Base-by-base conservation (phyloP, 2,888 invertebrate genomes). In the Lypha dubia region DNA sequence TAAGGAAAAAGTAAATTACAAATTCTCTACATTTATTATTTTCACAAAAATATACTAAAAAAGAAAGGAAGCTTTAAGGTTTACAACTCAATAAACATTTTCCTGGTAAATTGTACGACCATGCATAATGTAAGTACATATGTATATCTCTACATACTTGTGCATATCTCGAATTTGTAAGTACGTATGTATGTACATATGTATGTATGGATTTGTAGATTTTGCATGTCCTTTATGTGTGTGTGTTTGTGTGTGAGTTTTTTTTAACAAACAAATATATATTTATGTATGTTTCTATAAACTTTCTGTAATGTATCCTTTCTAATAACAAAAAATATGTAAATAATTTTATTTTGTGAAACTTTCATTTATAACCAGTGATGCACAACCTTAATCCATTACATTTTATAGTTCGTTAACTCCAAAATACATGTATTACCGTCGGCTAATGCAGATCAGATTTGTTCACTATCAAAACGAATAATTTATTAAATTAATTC, bases 31-130 rank as follows among this genome's bases (percentile, higher is more conserved):
- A 6, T 56, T 73, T 58, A n/a, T 38, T 41, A 71, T 49, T 41
- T 22, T n/a, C 35, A 17, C n/a, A 44, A 58, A 44, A 58, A 65
- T 51, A 17, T 24, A 65, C 20, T 3, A 17, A n/a, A 79, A 73
- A 77, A 82, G 79, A 87, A 73, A 77, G 83, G 79, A 87, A 76
- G 75, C 77, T 73, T 62, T 82, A 87, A 86, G 75, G 17, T 46
- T 60, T 62, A 28, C 58, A 83, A 75, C 53, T 44, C 53, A 68
- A 53, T 71, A 9, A 35, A 35, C 35, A 67, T 63, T 46, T 24
- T 51, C 11, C 17, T 60, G 20, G 2, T 20, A 38, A 20, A 7
- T 5, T 56, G 56, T 11, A 56, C 28, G 7, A 56, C 15, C 8
- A 56, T 49, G 17, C 46, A 46, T 7, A 49, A 44, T 11, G 17